A percentile compares a stretch with the other conserved stretches of the same genome.
Conservation (phyloP, 64 coral and sea anemone species). For the Stichodactyla mertensii region DNA sequence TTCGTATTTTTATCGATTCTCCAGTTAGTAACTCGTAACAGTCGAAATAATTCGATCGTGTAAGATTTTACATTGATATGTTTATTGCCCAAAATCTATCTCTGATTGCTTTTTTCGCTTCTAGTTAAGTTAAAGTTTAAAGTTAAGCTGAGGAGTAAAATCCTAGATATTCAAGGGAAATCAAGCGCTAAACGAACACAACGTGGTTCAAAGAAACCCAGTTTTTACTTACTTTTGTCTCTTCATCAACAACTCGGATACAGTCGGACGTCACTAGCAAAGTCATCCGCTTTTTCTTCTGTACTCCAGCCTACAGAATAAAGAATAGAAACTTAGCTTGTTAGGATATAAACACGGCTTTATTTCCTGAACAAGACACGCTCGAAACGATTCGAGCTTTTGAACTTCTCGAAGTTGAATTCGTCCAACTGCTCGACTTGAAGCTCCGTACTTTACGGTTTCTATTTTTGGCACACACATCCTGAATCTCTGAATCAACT, state of each 20-base stretch:
- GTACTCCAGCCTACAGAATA: slow-evolving; percentile 29
- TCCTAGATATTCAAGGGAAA: not conserved
- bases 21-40: not conserved
- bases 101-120: not conserved
- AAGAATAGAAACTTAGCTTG: not conserved
- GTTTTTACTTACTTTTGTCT: slow-evolving; percentile 58
- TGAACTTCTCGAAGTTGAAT: not conserved
- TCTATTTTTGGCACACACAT: slow-evolving; percentile 7
- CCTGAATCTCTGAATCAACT: slow-evolving; percentile 6
- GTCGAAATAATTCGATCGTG: not conserved
- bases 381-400: not conserved
- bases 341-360: not conserved
- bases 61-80: not conserved
- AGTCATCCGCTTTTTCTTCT: slow-evolving; percentile 62
- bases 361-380: not conserved
- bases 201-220: not conserved
- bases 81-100: not conserved
- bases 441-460: not conserved
- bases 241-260: slow-evolving; percentile 73
- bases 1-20: not conserved
- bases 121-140: not conserved
- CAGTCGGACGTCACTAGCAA: slow-evolving; percentile 72
- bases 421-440: not conserved
- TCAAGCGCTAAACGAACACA: not conserved
- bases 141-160: not conserved